Conservation (phyloP, 2,888 invertebrate species). For the Seira sanloemensis region DNA sequence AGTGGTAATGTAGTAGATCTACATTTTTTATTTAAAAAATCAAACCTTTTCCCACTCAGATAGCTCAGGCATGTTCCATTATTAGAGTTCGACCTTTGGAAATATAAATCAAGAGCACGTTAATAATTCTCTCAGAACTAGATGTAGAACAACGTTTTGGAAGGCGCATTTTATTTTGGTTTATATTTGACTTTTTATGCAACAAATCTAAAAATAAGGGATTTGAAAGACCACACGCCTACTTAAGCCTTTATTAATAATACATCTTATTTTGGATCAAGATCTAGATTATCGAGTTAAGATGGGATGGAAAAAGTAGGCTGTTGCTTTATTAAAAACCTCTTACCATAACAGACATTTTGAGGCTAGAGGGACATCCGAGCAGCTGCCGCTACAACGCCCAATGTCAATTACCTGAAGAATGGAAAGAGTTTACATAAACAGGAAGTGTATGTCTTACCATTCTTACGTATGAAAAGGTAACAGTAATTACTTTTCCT, state of each 20-base stretch:
- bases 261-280: neutral
- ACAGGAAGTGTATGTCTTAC: too few relatives aligned
- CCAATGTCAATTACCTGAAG: slow-evolving; percentile 77
- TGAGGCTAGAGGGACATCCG: slow-evolving; percentile 71
- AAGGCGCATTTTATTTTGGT: neutral
- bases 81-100: slow-evolving; percentile 51
- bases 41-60: slow-evolving; percentile 6
- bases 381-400: slow-evolving; percentile 76
- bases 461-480: too few relatives aligned
- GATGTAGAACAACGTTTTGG: neutral
- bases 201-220: slow-evolving; percentile 18
- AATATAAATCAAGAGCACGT: neutral
- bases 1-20: too few relatives aligned
- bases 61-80: slow-evolving; percentile 56
- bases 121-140: too few relatives aligned
- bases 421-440: neutral
- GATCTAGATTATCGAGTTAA: neutral
- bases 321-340: neutral
- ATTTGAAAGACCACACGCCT: neutral
- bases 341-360: slow-evolving; percentile 73
- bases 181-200: too few relatives aligned
- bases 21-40: neutral
- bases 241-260: neutral
- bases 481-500: too few relatives aligned
- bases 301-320: neutral